Evolutionary conservation across 2,888 invertebrate genomes (phyloP), one percentile per base, ranked within the genome.

Genomic region (Eubasilissa splendida): DNA sequence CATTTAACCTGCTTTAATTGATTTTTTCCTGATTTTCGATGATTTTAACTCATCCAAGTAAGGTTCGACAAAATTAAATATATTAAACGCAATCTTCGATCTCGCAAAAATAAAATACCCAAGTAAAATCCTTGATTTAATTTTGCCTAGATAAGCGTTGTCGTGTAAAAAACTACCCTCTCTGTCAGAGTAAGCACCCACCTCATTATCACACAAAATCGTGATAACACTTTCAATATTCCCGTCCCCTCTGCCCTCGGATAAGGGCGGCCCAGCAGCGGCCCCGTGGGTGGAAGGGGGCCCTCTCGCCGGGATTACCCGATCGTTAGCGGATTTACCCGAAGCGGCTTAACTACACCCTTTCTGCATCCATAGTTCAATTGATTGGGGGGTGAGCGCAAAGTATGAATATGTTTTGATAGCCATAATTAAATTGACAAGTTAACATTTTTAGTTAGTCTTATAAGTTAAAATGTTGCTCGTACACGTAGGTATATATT

Each of bases 211-310:
- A 79, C 83, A 73, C 79, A 60, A 76, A 74, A 83, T 83, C 83
- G 83, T 81, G 83, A 83, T 83, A 83, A 81, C 83, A 83, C 75
- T 83, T 83, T 83, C 81, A 83, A 83, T 83, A 83, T 83, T 80
- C 82, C 54, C 77, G 59, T 60, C 58, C 79, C 71, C 56, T 73
- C 50, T 11, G 74, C 58, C 66, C 63, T 54, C 52, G 53, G 53
- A 70, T 70, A 70, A 70, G n/a, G 75, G 65, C 74, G 68, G 59
- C 52, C 53, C 50, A 22, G 22, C 22, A 22, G 42, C 75, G 56
- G 59, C 10, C 12, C 70, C 22, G 22, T 22, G 22, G 22, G 22
- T 22, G 22, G 22, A 22, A 22, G 53, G 10, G n/a, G 22, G 53
- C 54, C 70, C 66, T 42, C 50, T 42, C 42, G 42, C 59, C 79